Evolutionary conservation across 2,113 vertebrate genomes (phyloP).

Genomic region (Micromys minutus): DNA sequence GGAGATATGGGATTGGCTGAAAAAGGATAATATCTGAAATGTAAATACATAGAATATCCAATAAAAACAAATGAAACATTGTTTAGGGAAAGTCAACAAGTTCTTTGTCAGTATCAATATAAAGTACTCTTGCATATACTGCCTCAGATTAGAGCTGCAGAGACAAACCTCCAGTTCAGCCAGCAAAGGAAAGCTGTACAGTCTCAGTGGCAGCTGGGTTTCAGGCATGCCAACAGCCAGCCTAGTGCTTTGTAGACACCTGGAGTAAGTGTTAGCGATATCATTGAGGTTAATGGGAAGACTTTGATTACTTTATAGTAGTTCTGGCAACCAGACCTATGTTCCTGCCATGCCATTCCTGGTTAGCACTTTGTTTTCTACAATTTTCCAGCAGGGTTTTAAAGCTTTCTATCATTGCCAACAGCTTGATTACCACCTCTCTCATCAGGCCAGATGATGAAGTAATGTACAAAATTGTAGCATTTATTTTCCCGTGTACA

Average conservation of each 20-base stretch:
- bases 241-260: slow-evolving; percentile 31
- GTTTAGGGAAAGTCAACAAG: neutral
- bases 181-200: slow-evolving; percentile 34
- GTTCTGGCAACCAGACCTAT: slow-evolving; percentile 72
- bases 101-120: slow-evolving; percentile 36
- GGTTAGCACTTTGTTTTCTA: slow-evolving; percentile 73
- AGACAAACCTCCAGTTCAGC: neutral
- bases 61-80: neutral
- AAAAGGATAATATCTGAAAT: no score
- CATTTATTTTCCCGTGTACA: slow-evolving; percentile 16
- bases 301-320: slow-evolving; percentile 65
- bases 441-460: slow-evolving; percentile 66
- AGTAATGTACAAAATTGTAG: slow-evolving; percentile 36
- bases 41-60: no score
- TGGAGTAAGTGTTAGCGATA: slow-evolving; percentile 71
- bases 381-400: slow-evolving; percentile 68
- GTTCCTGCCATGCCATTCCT: slow-evolving; percentile 64
- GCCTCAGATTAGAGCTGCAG: neutral
- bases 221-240: slow-evolving; percentile 1
- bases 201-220: slow-evolving; percentile 52
- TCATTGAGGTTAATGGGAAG: slow-evolving; percentile 61
- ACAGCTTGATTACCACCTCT: slow-evolving; percentile 68
- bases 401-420: slow-evolving; percentile 72
- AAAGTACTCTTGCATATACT: neutral
- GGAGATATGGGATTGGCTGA: no score